Evolutionary conservation across 1,140 invertebrate species (phyloP), one percentile per base, ranked within the genome.

Genomic region (Micrasema minimum): DNA sequence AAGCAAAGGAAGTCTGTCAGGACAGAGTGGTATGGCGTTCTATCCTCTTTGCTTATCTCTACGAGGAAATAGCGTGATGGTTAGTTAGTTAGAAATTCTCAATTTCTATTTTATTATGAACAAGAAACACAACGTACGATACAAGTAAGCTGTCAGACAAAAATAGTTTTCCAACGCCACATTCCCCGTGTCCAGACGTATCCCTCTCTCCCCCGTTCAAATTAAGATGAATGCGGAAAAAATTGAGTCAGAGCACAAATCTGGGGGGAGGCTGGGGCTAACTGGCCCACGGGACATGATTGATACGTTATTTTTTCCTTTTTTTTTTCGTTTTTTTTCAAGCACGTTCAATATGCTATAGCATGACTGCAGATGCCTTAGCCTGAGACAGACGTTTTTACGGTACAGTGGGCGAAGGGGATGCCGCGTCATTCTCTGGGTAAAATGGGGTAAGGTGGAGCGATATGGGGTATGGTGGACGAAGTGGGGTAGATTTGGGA

Each of bases 361-460:
- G 61, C 31, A 66, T 22, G 48, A 23, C 14, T 48, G 62, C 48
- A 66, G 62, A 66, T 51, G 46, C 45, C 62, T 31, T 35, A 22
- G 62, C 31, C 55, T 69, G 57, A 69, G 67, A 69, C 67, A 69
- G 55, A 69, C 67, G 67, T 48, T 69, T 69, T 69, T 69, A 16
- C 67, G 57, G 26, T 55, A 41, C 66, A 57, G 37, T 55, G 51
- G 53, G 66, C 66, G 46, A 5, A 45, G 18, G 18, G 31, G 53
- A 26, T 31, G 61, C 18, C 51, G 35, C 31, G 51, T 41, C 45
- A 67, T 38, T 64, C 38, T 16, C 59, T 45, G 59, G 62, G 59
- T 31, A 4, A 31, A 7, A 31, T 31, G 26, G 26, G 26, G 26
- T 31, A 31, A 7, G 26, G 53, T 37, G 26, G 23, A 12, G 43